These are phyloP conservation scores for Fragum fragum DNA, from an alignment of 2,888 invertebrate species.

Conservation along the genomic window DNA sequence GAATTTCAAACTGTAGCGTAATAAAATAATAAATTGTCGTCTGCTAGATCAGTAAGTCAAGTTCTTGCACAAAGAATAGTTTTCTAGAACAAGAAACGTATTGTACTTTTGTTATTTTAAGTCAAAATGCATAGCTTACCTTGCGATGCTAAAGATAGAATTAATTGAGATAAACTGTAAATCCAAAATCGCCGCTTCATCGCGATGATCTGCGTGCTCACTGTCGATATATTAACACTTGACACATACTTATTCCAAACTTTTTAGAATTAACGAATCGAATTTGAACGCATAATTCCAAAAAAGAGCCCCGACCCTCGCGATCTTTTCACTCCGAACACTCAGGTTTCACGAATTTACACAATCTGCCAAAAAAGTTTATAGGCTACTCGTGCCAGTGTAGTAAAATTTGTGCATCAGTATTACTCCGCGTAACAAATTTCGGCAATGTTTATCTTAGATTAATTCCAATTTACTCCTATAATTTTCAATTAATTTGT, in stretches of 20 bases:
- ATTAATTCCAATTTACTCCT: not conserved
- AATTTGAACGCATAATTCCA: constrained; percentile 22
- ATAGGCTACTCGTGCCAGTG: constrained; percentile 37
- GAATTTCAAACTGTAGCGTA: too few species aligned
- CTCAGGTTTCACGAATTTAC: constrained; percentile 10
- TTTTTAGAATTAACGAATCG: not conserved
- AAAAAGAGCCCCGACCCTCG: not conserved
- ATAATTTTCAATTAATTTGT: not conserved
- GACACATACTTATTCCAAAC: constrained; percentile 21
- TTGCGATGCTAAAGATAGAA: constrained; percentile 2
- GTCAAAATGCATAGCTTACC: constrained; percentile 14
- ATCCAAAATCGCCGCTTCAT: constrained; percentile 28
- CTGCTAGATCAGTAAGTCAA: too few species aligned
- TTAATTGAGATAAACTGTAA: constrained; percentile 16
- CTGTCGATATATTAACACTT: constrained; percentile 13
- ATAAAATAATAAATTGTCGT: too few species aligned
- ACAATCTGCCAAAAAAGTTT: constrained; percentile 22
- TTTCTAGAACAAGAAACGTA: too few species aligned
- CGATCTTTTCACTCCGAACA: constrained; percentile 10
- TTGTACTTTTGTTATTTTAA: too few species aligned
- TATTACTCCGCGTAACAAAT: constrained; percentile 29
- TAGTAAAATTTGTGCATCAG: constrained; percentile 42
- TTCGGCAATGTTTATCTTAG: constrained; percentile 24
- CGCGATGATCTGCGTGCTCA: constrained; percentile 1
- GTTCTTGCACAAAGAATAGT: too few species aligned